These are phyloP conservation scores for Danaus chrysippus DNA, from an alignment of 2,888 invertebrate species.

Conservation along the genomic window DNA sequence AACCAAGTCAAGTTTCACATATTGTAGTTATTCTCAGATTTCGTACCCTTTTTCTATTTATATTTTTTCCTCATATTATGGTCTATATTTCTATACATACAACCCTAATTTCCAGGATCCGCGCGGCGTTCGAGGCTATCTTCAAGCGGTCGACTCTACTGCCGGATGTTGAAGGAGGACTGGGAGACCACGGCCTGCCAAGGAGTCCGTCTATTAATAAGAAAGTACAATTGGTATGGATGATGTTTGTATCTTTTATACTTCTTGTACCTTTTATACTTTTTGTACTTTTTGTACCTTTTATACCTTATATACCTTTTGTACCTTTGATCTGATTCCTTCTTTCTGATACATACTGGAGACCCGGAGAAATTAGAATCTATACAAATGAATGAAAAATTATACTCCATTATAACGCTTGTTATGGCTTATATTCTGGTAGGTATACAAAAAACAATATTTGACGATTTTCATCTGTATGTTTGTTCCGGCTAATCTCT, in stretches of 20 bases:
- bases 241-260: neutral
- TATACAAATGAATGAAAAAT: no score
- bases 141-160: conserved; percentile 92
- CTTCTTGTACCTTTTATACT: neutral
- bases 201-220: conserved; percentile 87
- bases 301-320: neutral
- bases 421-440: no score
- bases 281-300: neutral
- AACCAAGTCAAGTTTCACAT: no score
- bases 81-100: neutral
- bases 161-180: conserved; percentile 87
- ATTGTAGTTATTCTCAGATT: no score
- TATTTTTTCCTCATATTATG: no score
- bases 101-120: conserved; percentile 77
- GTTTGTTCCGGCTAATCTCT: no score
- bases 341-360: no score
- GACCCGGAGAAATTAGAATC: no score
- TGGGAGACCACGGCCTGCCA: conserved; percentile 63
- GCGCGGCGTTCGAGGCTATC: conserved; percentile 94
- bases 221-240: conserved; percentile 91
- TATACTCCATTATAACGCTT: no score
- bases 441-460: no score
- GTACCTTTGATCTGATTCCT: neutral
- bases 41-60: no score
- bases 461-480: no score